A percentile compares a stretch with the other conserved stretches of the same genome.
Evolutionary conservation across 2,113 vertebrate species (phyloP).

Genomic region (Pogonocichla stellata): DNA sequence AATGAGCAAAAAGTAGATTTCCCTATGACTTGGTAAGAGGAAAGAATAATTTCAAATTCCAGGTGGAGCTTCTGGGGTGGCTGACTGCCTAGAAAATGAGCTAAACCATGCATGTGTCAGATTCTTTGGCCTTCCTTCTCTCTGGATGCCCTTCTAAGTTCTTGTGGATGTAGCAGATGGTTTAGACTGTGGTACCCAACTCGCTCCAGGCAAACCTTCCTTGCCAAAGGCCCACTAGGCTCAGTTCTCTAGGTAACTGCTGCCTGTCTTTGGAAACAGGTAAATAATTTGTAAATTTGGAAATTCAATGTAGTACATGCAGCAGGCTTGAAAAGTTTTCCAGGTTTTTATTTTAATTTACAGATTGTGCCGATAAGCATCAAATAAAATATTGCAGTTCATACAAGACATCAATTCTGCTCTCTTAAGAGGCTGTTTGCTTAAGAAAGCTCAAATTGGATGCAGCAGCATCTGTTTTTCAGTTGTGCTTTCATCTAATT

Average conservation of each 20-base stretch:
- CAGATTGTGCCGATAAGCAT: not conserved
- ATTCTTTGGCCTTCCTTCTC: not conserved
- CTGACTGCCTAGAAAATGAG: not conserved
- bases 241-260: not conserved
- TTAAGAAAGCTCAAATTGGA: slow-evolving; percentile 37
- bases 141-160: not conserved
- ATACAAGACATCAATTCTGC: not conserved
- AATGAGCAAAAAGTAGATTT: not conserved
- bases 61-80: not conserved
- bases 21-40: not conserved
- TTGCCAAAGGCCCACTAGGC: not conserved
- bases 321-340: not conserved
- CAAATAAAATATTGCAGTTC: not conserved
- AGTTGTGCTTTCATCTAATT: slow-evolving; percentile 68
- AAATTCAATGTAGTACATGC: not conserved
- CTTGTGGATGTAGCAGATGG: not conserved
- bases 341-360: not conserved
- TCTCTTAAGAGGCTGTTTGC: slow-evolving; percentile 28
- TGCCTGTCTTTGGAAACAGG: not conserved
- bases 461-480: slow-evolving; percentile 58
- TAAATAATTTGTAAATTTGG: not conserved
- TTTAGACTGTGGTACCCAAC: not conserved
- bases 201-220: not conserved
- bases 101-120: not conserved
- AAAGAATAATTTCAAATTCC: not conserved